Base-by-base conservation (phyloP, 1,140 invertebrate species). In the Saccostrea cuccullata region DNA sequence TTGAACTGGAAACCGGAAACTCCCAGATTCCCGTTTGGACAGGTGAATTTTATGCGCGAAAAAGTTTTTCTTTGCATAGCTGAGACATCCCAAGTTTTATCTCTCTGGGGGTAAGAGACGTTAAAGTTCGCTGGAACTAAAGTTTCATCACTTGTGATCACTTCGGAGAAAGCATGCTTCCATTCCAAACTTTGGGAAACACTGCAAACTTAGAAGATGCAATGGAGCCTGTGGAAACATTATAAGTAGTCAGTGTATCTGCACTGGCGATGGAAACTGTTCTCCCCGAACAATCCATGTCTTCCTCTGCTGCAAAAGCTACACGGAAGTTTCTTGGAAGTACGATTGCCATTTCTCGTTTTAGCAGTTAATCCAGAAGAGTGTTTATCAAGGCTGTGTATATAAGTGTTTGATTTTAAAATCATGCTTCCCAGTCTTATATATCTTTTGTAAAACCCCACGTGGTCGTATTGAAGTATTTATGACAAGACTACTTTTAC, bases 321-420 rank as follows among this genome's bases (percentile, higher is more conserved):
- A 77, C 11, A 77, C 70, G 23, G 70, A 77, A 77, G 70, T 77
- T 77, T 77, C 70, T 77, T 77, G 70, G 70, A 30, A 77, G 70
- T 77, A 77, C 70, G 13, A 77, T 77, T 77, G 70, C 70, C 70
- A 77, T 77, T 26, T 77, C 26, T 23, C 8, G 26, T 73, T 36
- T 77, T 47, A 6, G 5, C 15, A 77, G 13, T 13, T 77, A 77
- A 77, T 36, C 70, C 26, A 30, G 70, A 26, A 30, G 26, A 77
- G 30, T 30, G 70, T 77, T 77, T 77, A 77, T 77, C 70, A 77
- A 47, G 70, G 13, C 13, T 17, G 30, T 77, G 70, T 30, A 15
- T 77, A 36, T 77, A 36, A 30, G 30, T 64, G 6, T 77, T 77
- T 77, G 70, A 77, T 20, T 64, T 77, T 3, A 77, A 77, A 77